These are phyloP conservation scores for Harpegnathos saltator DNA, from an alignment of 1,140 invertebrate species.

Conservation along the genomic window DNA sequence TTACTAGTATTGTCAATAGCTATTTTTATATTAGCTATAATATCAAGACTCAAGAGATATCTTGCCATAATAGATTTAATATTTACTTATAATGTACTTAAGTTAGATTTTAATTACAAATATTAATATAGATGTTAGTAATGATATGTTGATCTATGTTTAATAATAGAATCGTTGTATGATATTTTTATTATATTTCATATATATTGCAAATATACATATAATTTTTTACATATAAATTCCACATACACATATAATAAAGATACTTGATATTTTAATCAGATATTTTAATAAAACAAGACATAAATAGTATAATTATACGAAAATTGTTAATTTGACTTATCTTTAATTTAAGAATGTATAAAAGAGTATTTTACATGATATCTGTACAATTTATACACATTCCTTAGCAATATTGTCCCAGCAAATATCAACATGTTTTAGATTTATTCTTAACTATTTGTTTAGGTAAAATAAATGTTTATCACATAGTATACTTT, in stretches of 20 bases:
- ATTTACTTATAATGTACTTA: conserved; percentile 14
- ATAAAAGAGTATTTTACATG: too few relatives aligned
- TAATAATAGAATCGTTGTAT: conserved; percentile 14
- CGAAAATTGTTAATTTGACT: too few relatives aligned
- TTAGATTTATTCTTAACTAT: too few relatives aligned
- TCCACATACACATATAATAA: conserved; percentile 2
- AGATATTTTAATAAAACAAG: conserved; percentile 14
- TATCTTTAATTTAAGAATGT: too few relatives aligned
- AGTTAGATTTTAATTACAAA: conserved; percentile 15
- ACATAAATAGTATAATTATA: not conserved
- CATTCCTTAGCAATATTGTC: too few relatives aligned
- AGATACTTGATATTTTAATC: conserved; percentile 44
- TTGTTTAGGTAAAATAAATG: too few relatives aligned
- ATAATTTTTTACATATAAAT: conserved; percentile 32
- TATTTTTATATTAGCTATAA: conserved; percentile 1
- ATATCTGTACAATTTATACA: too few relatives aligned
- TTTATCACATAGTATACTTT: too few relatives aligned
- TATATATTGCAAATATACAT: not conserved
- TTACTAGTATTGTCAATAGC: conserved; percentile 15
- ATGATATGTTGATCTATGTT: not conserved
- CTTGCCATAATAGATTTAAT: conserved; percentile 57
- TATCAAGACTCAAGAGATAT: conserved; percentile 17
- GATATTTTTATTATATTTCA: conserved; percentile 24
- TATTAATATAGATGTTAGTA: conserved; percentile 6
- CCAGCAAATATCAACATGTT: too few relatives aligned